A percentile compares a stretch with the other conserved stretches of the same genome.
Conservation (phyloP, 2,113 vertebrate species). For the Okapia johnstoni region DNA sequence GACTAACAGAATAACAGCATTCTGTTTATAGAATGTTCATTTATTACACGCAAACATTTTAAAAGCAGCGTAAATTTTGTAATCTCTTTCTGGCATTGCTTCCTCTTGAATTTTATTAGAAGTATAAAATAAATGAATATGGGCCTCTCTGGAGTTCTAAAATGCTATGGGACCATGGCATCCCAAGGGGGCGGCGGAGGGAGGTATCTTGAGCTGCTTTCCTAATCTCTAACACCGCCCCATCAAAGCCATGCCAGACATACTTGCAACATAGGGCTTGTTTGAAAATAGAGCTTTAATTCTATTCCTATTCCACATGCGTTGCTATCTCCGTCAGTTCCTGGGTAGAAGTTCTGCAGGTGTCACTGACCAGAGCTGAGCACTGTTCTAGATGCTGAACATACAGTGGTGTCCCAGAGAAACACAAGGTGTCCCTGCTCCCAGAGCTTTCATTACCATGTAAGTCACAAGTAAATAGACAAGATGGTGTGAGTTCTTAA, state of each 20-base stretch:
- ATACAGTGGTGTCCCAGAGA: not conserved
- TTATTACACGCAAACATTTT: constrained; percentile 2
- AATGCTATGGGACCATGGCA: not conserved
- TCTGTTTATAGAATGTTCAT: not conserved
- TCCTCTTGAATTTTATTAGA: not conserved
- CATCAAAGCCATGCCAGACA: not conserved
- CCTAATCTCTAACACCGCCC: not conserved
- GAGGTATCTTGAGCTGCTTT: not conserved
- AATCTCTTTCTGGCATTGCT: not conserved
- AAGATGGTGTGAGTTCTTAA: not conserved
- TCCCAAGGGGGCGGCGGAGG: not conserved
- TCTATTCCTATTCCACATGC: rapidly evolving
- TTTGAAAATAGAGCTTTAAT: not conserved
- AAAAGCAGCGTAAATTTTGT: not conserved
- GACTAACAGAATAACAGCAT: not conserved
- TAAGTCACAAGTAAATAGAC: not conserved
- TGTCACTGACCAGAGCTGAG: not conserved
- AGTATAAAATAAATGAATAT: not conserved
- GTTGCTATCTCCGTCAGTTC: not conserved
- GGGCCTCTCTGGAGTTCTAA: not conserved
- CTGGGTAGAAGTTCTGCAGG: not conserved
- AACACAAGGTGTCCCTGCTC: not conserved
- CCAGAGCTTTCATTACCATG: not conserved
- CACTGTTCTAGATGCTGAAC: not conserved
- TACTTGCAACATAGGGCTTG: not conserved